phyloP scores from a whole-genome alignment of 2,888 invertebrate genomes.

The Campoletis raptor region DNA sequence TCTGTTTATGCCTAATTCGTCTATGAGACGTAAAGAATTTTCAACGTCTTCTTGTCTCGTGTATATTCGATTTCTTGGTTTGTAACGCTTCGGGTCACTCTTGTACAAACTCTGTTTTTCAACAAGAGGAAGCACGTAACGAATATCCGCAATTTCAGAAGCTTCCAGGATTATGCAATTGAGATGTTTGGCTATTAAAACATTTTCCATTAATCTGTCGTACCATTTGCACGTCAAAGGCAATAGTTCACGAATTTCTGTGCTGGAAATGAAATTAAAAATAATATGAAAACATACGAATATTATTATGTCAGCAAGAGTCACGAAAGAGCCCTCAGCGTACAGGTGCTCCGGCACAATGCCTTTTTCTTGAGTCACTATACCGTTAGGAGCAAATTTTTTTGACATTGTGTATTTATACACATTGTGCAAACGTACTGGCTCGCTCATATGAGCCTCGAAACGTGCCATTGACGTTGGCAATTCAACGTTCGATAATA shows the following conservation, averaged over 20 bases:
- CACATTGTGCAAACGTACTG: conserved; percentile 94
- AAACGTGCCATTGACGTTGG: conserved; percentile 91
- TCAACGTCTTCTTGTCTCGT: conserved; percentile 93
- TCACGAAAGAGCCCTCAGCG: conserved; percentile 93
- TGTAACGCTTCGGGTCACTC: conserved; percentile 91
- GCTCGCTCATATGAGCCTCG: conserved; percentile 94
- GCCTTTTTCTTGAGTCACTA: conserved; percentile 76
- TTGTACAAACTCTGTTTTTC: conserved; percentile 90
- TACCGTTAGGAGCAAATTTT: conserved; percentile 85
- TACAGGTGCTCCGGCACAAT: conserved; percentile 88
- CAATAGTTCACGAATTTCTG: conserved; percentile 82
- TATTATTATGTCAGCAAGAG: conserved; percentile 93
- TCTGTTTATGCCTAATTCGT: conserved; percentile 85
- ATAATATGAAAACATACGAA: conserved; percentile 90
- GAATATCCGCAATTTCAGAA: conserved; percentile 24
- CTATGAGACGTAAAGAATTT: conserved; percentile 86
- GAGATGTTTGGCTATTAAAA: conserved; percentile 78
- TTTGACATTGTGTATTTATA: conserved; percentile 86
- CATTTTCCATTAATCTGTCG: conserved; percentile 80
- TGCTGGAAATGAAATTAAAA: conserved; percentile 84
- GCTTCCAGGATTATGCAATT: conserved; percentile 75
- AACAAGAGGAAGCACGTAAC: conserved; percentile 85
- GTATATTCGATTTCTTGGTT: conserved; percentile 90
- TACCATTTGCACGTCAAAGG: conserved; percentile 90
- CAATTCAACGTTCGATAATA: conserved; percentile 83